Percentiles rank a stretch among this genome's conserved stretches.
phyloP scores from a whole-genome alignment of 2,797 vertebrate species.

The Falco biarmicus region DNA sequence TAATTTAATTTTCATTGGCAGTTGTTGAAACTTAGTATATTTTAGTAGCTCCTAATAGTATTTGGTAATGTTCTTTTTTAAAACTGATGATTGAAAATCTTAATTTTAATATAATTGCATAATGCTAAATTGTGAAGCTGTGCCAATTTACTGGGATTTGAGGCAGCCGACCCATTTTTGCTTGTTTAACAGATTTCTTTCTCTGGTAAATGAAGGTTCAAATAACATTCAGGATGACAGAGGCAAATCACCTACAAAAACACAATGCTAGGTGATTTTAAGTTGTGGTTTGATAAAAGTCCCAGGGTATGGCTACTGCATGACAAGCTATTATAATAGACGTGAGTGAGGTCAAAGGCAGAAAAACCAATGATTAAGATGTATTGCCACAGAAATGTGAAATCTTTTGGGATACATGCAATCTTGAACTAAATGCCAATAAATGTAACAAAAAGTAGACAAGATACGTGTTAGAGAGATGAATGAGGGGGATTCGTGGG shows the following conservation, averaged over 20 bases:
- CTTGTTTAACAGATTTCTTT: neutral
- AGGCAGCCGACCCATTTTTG: neutral
- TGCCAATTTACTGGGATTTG: neutral
- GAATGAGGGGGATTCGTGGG: neutral
- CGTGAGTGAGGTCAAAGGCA: neutral
- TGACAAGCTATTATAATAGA: neutral
- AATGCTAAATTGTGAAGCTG: neutral
- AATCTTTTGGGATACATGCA: neutral
- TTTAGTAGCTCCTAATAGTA: neutral
- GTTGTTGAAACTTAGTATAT: neutral
- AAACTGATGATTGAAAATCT: neutral
- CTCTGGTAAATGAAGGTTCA: neutral
- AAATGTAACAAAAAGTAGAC: neutral
- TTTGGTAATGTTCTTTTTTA: neutral
- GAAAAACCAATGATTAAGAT: neutral
- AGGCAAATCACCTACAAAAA: neutral
- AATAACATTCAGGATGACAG: neutral
- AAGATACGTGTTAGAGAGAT: neutral
- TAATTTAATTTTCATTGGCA: neutral
- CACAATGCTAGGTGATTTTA: neutral
- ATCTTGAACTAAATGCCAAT: slow-evolving; percentile 34
- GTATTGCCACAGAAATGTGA: slow-evolving; percentile 4
- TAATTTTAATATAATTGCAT: neutral
- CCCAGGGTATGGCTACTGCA: neutral
- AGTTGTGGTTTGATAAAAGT: neutral